phyloP scores from a whole-genome alignment of 2,797 vertebrate species.

The Hyperoplus lanceolatus region DNA sequence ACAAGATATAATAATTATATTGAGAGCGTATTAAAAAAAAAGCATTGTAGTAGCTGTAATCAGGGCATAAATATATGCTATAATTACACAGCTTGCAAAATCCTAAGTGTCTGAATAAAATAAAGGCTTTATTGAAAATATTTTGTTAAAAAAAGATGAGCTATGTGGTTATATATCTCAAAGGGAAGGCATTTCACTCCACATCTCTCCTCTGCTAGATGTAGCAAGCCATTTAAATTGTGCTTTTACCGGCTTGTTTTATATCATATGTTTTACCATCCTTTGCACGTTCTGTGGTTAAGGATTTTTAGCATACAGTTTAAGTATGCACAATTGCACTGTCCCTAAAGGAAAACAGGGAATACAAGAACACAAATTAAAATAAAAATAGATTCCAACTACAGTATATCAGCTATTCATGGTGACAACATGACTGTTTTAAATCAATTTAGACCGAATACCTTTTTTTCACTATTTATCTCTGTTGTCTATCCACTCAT shows the following conservation, averaged over 20 bases:
- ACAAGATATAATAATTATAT: conserved; percentile 7
- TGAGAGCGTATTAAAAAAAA: conserved; percentile 18
- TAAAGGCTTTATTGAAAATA: conserved; percentile 41
- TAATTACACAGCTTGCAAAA: conserved; percentile 42
- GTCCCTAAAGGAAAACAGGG: too few relatives aligned
- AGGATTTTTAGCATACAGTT: too few relatives aligned
- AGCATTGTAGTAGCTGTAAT: conserved; percentile 23
- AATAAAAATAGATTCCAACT: too few relatives aligned
- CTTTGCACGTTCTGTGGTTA: background rate
- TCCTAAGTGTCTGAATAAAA: conserved; percentile 38
- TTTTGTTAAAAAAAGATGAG: conserved; percentile 25
- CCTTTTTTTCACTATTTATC: too few relatives aligned
- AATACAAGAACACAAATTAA: too few relatives aligned
- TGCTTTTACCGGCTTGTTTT: background rate
- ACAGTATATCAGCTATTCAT: too few relatives aligned
- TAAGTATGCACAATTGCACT: too few relatives aligned
- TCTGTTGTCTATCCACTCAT: too few relatives aligned
- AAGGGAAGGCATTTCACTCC: background rate
- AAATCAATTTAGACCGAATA: too few relatives aligned
- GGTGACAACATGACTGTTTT: too few relatives aligned
- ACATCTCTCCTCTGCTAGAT: background rate
- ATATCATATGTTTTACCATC: background rate
- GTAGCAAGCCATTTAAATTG: background rate
- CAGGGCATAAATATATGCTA: conserved; percentile 4
- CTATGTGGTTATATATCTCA: conserved; percentile 2